phyloP scores from a whole-genome alignment of 92 coral and sea anemone genomes.

The Palythoa heliodiscus region DNA sequence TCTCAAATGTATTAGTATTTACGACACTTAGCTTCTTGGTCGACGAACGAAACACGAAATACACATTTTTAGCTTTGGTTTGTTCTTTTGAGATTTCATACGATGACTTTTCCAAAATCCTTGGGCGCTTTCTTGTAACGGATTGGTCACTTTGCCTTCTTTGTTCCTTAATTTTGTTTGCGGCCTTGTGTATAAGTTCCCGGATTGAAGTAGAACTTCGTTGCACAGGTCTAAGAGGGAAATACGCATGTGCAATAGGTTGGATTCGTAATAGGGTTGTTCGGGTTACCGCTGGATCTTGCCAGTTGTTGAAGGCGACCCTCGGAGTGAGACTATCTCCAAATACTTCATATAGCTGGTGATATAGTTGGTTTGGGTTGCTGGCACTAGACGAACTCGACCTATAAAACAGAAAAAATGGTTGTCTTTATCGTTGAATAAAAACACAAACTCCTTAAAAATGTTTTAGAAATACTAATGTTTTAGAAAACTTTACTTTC shows the following conservation, averaged over 20 bases:
- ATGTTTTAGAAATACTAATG: neutral
- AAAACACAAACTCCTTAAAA: neutral
- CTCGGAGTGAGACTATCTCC: slow-evolving; percentile 85
- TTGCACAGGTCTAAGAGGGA: slow-evolving; percentile 79
- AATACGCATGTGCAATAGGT: slow-evolving; percentile 88
- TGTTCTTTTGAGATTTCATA: slow-evolving; percentile 47
- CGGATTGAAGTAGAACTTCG: slow-evolving; percentile 69
- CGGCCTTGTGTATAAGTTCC: slow-evolving; percentile 65
- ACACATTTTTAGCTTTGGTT: slow-evolving; percentile 19
- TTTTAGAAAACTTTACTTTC: neutral
- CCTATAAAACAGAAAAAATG: slow-evolving; percentile 41
- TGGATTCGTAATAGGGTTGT: slow-evolving; percentile 77
- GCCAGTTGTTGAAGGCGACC: slow-evolving; percentile 90
- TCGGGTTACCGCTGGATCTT: slow-evolving; percentile 79
- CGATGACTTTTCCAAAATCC: slow-evolving; percentile 44
- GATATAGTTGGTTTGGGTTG: slow-evolving; percentile 71
- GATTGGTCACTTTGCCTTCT: neutral
- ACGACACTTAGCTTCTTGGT: neutral
- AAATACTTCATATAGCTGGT: slow-evolving; percentile 81
- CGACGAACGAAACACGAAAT: slow-evolving; percentile 47
- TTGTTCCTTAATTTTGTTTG: slow-evolving; percentile 35
- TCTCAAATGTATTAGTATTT: neutral
- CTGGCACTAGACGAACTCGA: slow-evolving; percentile 69
- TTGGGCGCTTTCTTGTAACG: slow-evolving; percentile 42
- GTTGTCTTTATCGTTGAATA: neutral